Base-by-base conservation (phyloP, 2,888 invertebrate species). In the Aphrophora alni region DNA sequence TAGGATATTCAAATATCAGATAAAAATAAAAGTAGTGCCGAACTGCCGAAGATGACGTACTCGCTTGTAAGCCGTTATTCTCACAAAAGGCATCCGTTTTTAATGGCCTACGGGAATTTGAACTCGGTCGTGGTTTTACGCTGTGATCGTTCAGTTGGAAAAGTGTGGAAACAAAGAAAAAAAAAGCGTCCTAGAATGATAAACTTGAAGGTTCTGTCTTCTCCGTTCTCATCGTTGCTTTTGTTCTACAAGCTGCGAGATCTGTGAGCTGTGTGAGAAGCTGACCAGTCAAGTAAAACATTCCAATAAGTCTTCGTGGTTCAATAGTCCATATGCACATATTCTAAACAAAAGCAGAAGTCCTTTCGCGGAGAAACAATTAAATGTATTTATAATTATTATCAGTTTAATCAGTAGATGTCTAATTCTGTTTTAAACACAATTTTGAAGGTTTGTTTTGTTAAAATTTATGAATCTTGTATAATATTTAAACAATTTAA, bases 51-150 rank as follows among this genome's bases (percentile, higher is more conserved):
- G 59, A 59, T 59, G 59, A 59, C 59, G 59, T 59, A 59, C 21
- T 14, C 59, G 4, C 21, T n/a, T 21, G 10, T n/a, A 59, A 59
- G 21, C 59, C 59, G 59, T 59, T 59, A 59, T 59, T 59, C 59
- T 59, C 76, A 72, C 71, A 71, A 78, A 78, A 78, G 72, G 78
- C 74, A 74, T 74, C 74, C 73, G 78, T 79, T 79, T 79, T 38
- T 79, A 74, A 79, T 79, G 78, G 72, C 78, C 74, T 74, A 74
- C 73, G 69, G 78, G 78, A 79, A 74, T 74, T 79, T 79, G 78
- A 79, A 73, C 78, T 74, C 78, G 28, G 78, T 79, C 78, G 28
- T 74, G 74, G 78, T 73, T 74, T 73, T 74, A 74, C 74, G 78
- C 59, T 59, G 78, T 79, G 78, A 79, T 74, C 78, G 74, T 73